Conservation (phyloP, 2,888 invertebrate genomes). For the Pomacea canaliculata region DNA sequence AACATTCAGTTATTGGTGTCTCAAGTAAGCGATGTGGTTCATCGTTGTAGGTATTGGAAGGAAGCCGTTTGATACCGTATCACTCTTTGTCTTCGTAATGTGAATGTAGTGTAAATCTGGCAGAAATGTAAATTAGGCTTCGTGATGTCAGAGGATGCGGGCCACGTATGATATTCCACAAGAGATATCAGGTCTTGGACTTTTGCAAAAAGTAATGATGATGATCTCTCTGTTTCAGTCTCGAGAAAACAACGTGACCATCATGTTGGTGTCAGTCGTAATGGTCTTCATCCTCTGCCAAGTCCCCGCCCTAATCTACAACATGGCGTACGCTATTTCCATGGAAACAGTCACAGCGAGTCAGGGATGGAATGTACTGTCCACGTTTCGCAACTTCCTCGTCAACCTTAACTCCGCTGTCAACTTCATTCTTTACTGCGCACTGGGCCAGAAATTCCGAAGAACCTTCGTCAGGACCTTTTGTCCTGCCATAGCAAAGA, state of each 20-base stretch:
- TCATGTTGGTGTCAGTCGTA: constrained; percentile 94
- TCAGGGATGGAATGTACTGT: constrained; percentile 72
- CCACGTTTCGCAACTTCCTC: constrained; percentile 79
- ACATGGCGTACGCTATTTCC: constrained; percentile 80
- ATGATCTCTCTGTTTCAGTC: constrained; percentile 74
- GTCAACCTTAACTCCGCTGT: constrained; percentile 97
- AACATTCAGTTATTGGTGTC: no score
- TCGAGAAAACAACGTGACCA: constrained; percentile 92
- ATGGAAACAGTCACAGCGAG: constrained; percentile 73
- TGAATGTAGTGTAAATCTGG: no score
- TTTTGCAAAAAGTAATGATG: no score
- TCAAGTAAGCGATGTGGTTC: no score
- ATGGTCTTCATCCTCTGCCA: constrained; percentile 95
- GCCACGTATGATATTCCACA: no score
- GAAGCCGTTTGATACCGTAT: no score
- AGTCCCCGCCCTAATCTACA: constrained; percentile 73
- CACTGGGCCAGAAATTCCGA: constrained; percentile 95
- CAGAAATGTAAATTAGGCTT: no score
- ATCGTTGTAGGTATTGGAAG: no score
- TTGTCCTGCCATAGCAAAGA: constrained; percentile 45
- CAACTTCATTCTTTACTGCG: constrained; percentile 97
- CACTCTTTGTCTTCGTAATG: no score
- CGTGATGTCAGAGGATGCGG: no score
- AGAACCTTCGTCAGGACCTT: constrained; percentile 65
- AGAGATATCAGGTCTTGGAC: no score